Evolutionary conservation across 2,113 vertebrate genomes (phyloP), one percentile per base, ranked within the genome.

Genomic region (Seriola aureovittata): DNA sequence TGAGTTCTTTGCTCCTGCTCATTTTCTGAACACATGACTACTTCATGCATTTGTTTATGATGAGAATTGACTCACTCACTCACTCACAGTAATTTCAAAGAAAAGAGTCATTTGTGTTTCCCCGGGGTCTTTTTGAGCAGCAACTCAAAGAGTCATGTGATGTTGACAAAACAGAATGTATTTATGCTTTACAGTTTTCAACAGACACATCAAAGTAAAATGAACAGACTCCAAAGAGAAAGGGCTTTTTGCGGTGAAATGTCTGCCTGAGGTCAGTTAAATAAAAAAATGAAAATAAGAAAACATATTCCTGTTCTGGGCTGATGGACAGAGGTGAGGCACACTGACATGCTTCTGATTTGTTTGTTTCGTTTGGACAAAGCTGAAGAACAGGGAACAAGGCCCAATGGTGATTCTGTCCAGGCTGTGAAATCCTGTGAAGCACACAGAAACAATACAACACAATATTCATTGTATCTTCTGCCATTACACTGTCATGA

Each of bases 331-430:
- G 42, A 81, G 52, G 8, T 55, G 77, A 84, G 80, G 34, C 71
- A 57, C 19, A 71, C 68, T 75, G 83, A 84, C 79, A 67, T 62
- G 63, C 71, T 74, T 74, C 54, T 82, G 72, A 85, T 86, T 87
- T 87, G 59, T 82, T 89, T 85, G 73, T 85, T 89, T 81, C 64
- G 44, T 85, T 91, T 91, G 82, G 88, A 91, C 62, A 46, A 74
- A 76, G 64, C 60, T 83, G 58, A 40, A 82, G 76, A 81, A n/a
- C 38, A 64, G 64, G 71, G 77, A 68, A 84, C 60, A 67, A 83
- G 62, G 62, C 76, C 66, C 83, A 65, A 19, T 38, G 25, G 62
- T 81, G 86, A 84, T 63, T 72, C 63, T 68, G 57, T 84, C 77
- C 88, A 89, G 68, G 58, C 80, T 57, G 64, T 69, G 75, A 81